These are phyloP conservation scores for Lasius fuliginosus DNA, from an alignment of 2,888 invertebrate species.

Conservation along the genomic window DNA sequence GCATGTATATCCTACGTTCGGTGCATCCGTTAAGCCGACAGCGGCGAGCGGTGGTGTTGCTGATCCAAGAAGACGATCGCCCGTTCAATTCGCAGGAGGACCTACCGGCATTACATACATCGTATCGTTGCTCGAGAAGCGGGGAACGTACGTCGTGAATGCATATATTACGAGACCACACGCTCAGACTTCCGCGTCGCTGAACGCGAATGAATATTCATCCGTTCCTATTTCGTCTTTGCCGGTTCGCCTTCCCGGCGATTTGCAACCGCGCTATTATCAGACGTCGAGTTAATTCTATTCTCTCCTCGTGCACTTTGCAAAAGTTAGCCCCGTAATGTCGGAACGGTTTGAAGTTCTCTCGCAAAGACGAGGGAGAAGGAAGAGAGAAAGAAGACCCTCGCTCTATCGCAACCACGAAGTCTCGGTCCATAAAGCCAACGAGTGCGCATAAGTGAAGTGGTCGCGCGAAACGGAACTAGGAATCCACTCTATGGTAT, in stretches of 20 bases:
- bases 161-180: slow-evolving; percentile 55
- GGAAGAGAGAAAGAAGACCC: slow-evolving; percentile 56
- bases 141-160: slow-evolving; percentile 31
- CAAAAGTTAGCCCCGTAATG: slow-evolving; percentile 71
- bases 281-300: slow-evolving; percentile 60
- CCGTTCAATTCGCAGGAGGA: slow-evolving; percentile 22
- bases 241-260: slow-evolving; percentile 38
- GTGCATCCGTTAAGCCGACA: neutral
- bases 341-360: slow-evolving; percentile 69
- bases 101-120: neutral
- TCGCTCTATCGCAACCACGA: slow-evolving; percentile 74
- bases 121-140: neutral
- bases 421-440: slow-evolving; percentile 80
- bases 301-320: slow-evolving; percentile 53
- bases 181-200: slow-evolving; percentile 44
- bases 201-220: slow-evolving; percentile 54
- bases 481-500: slow-evolving; percentile 71
- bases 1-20: slow-evolving; percentile 5
- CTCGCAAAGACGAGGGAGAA: slow-evolving; percentile 36
- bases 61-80: slow-evolving; percentile 42
- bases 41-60: slow-evolving; percentile 3
- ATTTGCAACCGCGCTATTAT: slow-evolving; percentile 57
- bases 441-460: slow-evolving; percentile 80
- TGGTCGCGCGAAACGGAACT: slow-evolving; percentile 79
- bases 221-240: slow-evolving; percentile 54